These are phyloP conservation scores for Chloroceryle inda DNA, from an alignment of 2,797 vertebrate species.

Conservation along the genomic window DNA sequence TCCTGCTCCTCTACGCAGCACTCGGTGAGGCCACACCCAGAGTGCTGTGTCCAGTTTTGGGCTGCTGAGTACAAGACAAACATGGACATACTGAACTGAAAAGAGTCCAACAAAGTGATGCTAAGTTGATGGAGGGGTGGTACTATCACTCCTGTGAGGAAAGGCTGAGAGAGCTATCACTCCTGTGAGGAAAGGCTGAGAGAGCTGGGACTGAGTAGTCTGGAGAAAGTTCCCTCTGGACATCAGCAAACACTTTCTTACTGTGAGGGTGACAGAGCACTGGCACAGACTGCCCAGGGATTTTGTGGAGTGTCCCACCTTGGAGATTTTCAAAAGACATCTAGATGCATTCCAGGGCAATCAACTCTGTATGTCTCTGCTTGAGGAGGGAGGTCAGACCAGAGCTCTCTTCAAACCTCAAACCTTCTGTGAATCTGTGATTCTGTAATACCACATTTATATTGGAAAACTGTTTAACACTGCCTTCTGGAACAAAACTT, in stretches of 20 bases:
- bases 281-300: too few species aligned
- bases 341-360: too few species aligned
- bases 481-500: background rate
- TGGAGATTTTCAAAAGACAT: too few species aligned
- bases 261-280: too few species aligned
- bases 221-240: background rate
- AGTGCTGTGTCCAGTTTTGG: background rate
- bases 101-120: rapidly evolving
- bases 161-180: background rate
- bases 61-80: too few species aligned
- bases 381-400: too few species aligned
- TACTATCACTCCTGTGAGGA: too few species aligned
- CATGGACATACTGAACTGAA: too few species aligned
- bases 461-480: background rate
- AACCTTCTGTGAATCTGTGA: background rate
- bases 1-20: background rate
- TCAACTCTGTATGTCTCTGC: too few species aligned
- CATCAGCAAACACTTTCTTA: background rate
- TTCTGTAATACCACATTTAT: background rate
- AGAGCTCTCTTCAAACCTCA: background rate
- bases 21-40: background rate
- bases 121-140: too few species aligned
- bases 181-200: too few species aligned
- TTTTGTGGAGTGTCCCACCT: too few species aligned
- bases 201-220: background rate